These are phyloP conservation scores for Pristis pectinata DNA, from an alignment of 2,797 vertebrate species.

Conservation along the genomic window DNA sequence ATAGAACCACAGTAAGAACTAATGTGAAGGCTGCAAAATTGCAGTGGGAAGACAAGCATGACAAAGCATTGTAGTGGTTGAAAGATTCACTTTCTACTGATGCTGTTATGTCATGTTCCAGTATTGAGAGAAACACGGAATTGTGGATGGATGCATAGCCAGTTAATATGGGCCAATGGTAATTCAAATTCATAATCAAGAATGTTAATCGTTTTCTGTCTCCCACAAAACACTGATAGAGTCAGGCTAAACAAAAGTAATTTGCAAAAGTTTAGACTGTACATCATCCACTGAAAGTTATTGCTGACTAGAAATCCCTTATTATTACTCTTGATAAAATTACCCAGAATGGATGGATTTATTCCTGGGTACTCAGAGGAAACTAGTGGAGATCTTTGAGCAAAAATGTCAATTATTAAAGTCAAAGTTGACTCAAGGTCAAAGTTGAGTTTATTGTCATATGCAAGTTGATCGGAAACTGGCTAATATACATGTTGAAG, in stretches of 20 bases:
- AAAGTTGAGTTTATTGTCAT: not conserved
- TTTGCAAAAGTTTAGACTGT: not conserved
- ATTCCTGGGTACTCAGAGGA: not conserved
- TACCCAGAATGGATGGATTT: not conserved
- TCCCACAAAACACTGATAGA: not conserved
- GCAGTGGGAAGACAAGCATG: slow-evolving; percentile 26
- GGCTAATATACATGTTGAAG: not conserved
- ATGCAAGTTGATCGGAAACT: not conserved
- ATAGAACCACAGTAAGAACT: not conserved
- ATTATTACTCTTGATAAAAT: not conserved
- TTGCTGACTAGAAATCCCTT: not conserved
- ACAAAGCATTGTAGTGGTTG: not conserved
- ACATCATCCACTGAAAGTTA: not conserved
- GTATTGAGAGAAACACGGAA: slow-evolving; percentile 2
- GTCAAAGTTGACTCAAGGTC: too few relatives aligned
- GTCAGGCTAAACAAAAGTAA: not conserved
- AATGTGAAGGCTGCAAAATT: slow-evolving; percentile 3
- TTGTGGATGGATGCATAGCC: not conserved
- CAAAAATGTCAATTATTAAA: not conserved
- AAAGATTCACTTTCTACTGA: slow-evolving; percentile 14
- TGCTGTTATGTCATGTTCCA: not conserved
- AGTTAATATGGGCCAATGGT: not conserved
- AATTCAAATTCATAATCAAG: not conserved
- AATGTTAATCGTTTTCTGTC: not conserved
- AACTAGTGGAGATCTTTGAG: not conserved